phyloP scores from a whole-genome alignment of 2,888 invertebrate genomes.

The Apodemia hepburni region DNA sequence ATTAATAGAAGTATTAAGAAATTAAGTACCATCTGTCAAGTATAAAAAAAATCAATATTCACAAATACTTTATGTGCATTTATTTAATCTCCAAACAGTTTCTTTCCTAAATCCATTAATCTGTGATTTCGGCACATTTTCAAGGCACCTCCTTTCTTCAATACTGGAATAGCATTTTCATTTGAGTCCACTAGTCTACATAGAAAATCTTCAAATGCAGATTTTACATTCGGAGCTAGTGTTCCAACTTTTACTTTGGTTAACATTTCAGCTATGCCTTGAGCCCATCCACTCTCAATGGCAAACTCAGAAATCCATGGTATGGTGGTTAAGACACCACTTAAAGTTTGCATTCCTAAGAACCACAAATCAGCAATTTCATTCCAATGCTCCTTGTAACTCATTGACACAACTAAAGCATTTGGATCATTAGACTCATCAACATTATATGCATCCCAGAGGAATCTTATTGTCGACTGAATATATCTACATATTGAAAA shows the following conservation, averaged over 20 bases:
- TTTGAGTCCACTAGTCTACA: slow-evolving; percentile 92
- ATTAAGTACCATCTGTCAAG: slow-evolving; percentile 32
- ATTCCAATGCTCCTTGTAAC: slow-evolving; percentile 93
- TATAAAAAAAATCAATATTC: slow-evolving; percentile 28
- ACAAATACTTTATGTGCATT: slow-evolving; percentile 21
- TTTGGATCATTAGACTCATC: slow-evolving; percentile 93
- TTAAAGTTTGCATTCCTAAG: slow-evolving; percentile 95
- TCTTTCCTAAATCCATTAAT: slow-evolving; percentile 94
- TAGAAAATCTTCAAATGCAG: slow-evolving; percentile 94
- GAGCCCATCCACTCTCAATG: slow-evolving; percentile 96
- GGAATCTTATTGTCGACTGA: slow-evolving; percentile 92
- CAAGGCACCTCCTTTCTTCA: slow-evolving; percentile 91
- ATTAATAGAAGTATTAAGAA: slow-evolving; percentile 17
- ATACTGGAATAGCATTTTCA: slow-evolving; percentile 84
- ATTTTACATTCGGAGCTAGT: slow-evolving; percentile 90
- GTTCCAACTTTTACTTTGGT: slow-evolving; percentile 91
- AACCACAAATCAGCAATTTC: slow-evolving; percentile 96
- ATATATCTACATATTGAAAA: slow-evolving; percentile 94
- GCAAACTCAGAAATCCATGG: slow-evolving; percentile 96
- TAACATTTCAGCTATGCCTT: slow-evolving; percentile 91
- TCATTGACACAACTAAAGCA: slow-evolving; percentile 90
- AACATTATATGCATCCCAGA: slow-evolving; percentile 95
- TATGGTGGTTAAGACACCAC: slow-evolving; percentile 88
- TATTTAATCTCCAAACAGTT: slow-evolving; percentile 90
- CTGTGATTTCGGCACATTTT: slow-evolving; percentile 92